Base-by-base conservation (phyloP, 1,140 invertebrate species). In the Polypedilum vanderplanki region DNA sequence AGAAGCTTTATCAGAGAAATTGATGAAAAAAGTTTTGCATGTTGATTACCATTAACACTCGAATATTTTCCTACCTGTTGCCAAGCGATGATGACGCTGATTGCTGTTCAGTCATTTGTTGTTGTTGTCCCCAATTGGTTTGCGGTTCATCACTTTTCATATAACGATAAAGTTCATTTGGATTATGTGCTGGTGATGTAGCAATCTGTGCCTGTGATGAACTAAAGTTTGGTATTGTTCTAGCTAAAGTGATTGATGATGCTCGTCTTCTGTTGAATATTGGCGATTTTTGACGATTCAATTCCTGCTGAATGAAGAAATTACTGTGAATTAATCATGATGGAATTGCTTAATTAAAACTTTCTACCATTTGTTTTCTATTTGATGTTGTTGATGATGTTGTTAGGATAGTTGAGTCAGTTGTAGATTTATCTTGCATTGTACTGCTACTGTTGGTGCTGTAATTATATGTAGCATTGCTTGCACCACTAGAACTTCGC, bases 181-280 rank as follows among this genome's bases (percentile, higher is more conserved):
- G 10, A 70, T 18, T 70, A 17, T 70, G 17, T 70, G 18, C 17
- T 9, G 65, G 65, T 12, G 65, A 70, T 70, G 65, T 70, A 5
- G 5, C 24, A 33, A 33, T 5, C 5, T 33, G 24, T 70, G 65
- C 15, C 20, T 70, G 65, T 70, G 65, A 10, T 10, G 65, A 18
- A 18, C 65, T 18, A 22, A 70, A 70, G 20, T 70, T 70, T 70
- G 65, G 65, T 20, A 70, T 22, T 18, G 65, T 70, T 18, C 65
- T 70, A 20, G 65, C 65, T 70, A 70, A 70, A 0, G 79, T 80
- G 33, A 81, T 80, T 8, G 80, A 81, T 5, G 80, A 81, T 1
- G 80, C 78, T 24, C 80, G 78, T 70, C 80, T 77, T 10, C 80
- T 74, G 17, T 78, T 77, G 7, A 81, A 70, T 22, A 81, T 79